These are phyloP conservation scores for Eupeodes latifasciatus DNA, from an alignment of 2,888 invertebrate genomes.

Conservation along the genomic window DNA sequence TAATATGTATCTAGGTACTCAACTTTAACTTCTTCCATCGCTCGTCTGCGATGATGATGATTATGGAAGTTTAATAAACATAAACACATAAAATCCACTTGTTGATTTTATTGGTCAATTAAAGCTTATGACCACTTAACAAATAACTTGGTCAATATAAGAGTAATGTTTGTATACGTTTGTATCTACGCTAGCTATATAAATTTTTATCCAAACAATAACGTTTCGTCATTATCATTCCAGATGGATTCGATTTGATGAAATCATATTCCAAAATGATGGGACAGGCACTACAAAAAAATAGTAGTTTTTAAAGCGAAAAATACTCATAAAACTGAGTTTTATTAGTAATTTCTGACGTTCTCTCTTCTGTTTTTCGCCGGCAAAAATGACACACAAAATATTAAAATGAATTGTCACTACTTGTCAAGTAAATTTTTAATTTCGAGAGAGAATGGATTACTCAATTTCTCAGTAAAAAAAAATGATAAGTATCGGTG, in stretches of 20 bases:
- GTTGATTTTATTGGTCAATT: slow-evolving; percentile 32
- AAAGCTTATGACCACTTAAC: slow-evolving; percentile 43
- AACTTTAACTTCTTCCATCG: neutral
- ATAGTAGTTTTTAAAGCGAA: too few species aligned
- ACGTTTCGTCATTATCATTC: slow-evolving; percentile 50
- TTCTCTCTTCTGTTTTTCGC: neutral
- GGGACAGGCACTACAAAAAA: neutral
- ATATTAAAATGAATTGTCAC: too few species aligned
- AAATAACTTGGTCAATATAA: slow-evolving; percentile 65
- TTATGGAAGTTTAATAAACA: slow-evolving; percentile 3
- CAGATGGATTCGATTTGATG: slow-evolving; percentile 57
- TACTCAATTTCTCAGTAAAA: too few species aligned
- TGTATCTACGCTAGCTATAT: slow-evolving; percentile 19
- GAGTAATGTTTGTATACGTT: slow-evolving; percentile 1
- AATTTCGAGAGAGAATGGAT: too few species aligned
- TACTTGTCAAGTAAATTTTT: too few species aligned
- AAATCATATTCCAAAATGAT: slow-evolving; percentile 63
- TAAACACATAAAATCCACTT: slow-evolving; percentile 20
- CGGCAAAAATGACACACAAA: too few species aligned
- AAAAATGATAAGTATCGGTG: too few species aligned
- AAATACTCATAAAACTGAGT: too few species aligned
- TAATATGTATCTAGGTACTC: neutral
- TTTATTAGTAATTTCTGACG: too few species aligned
- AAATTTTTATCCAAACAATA: slow-evolving; percentile 52
- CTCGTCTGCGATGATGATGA: neutral